These are phyloP conservation scores for Hypercompe scribonia DNA, from an alignment of 2,888 invertebrate species.

Conservation along the genomic window DNA sequence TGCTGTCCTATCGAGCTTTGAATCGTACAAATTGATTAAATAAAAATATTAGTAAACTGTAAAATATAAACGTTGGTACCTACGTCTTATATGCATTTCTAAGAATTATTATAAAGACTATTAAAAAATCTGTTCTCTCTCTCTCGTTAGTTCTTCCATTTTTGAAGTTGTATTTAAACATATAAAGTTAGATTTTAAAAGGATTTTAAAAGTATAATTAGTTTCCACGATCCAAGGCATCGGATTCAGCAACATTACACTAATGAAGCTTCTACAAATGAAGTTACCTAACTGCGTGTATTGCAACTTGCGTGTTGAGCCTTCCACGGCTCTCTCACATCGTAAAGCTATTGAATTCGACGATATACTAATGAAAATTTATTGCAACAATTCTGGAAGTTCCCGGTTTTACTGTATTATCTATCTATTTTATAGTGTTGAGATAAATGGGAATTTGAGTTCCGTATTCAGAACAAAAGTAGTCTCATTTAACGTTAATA, in stretches of 20 bases:
- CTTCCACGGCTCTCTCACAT: constrained; percentile 35
- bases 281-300: constrained; percentile 46
- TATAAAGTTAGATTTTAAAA: neutral
- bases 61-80: neutral
- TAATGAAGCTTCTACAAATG: constrained; percentile 52
- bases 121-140: no score
- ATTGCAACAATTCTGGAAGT: constrained; percentile 72
- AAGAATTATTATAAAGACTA: neutral
- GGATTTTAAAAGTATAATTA: neutral
- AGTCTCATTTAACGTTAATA: constrained; percentile 35
- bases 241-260: constrained; percentile 43
- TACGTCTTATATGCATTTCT: neutral
- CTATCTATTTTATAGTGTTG: constrained; percentile 49
- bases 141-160: neutral
- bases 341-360: constrained; percentile 62
- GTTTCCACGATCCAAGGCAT: constrained; percentile 38
- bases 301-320: constrained; percentile 44
- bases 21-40: constrained; percentile 43
- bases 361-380: constrained; percentile 65
- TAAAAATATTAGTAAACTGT: neutral
- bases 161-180: neutral
- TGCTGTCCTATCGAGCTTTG: constrained; percentile 46
- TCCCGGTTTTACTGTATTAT: constrained; percentile 60
- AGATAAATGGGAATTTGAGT: constrained; percentile 45
- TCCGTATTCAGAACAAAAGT: constrained; percentile 36